phyloP scores from a whole-genome alignment of 2,113 vertebrate genomes.

The Brienomyrus longianalis region DNA sequence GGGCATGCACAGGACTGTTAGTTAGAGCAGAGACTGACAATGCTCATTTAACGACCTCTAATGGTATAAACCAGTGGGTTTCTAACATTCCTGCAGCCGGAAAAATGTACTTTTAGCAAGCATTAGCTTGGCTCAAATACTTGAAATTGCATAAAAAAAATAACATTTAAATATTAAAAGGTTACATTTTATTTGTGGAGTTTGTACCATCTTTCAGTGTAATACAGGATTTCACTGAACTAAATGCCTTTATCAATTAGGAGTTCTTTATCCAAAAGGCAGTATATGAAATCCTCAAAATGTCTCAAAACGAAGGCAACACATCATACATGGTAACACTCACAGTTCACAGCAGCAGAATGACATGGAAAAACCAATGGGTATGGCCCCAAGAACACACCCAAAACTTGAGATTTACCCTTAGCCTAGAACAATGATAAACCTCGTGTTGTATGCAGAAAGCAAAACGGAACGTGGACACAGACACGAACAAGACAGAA shows the following conservation, averaged over 20 bases:
- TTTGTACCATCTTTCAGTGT: not conserved
- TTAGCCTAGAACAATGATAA: not conserved
- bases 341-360: not conserved
- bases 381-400: not conserved
- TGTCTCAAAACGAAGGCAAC: not conserved
- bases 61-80: not conserved
- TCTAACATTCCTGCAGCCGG: not conserved
- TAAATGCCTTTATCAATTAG: not conserved
- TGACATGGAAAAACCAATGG: not conserved
- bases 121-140: not conserved
- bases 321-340: not conserved
- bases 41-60: constrained; percentile 6
- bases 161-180: not conserved
- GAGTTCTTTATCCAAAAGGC: not conserved
- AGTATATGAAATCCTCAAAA: not conserved
- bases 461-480: not conserved
- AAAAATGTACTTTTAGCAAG: not conserved
- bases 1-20: constrained; percentile 16
- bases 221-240: not conserved
- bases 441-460: not conserved
- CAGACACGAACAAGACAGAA: not conserved
- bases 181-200: not conserved
- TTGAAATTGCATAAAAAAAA: not conserved
- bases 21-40: constrained; percentile 14
- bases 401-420: not conserved